Evolutionary conservation across 1,140 invertebrate species (phyloP).

Genomic region (Danaus plexippus): DNA sequence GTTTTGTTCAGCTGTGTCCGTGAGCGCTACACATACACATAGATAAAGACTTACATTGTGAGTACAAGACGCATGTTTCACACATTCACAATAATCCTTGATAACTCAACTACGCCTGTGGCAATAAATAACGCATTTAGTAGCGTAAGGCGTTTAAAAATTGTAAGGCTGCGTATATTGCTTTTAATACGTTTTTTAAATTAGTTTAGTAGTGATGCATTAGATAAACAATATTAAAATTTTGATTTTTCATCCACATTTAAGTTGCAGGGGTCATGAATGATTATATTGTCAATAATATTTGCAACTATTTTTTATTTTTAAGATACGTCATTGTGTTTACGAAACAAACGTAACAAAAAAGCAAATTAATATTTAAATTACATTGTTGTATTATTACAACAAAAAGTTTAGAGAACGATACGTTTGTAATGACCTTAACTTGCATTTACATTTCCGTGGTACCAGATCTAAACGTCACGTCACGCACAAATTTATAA

Average conservation of each 20-base stretch:
- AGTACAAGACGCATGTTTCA: slow-evolving; percentile 14
- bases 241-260: too few relatives aligned
- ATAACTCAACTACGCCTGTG: slow-evolving; percentile 35
- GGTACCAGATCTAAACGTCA: slow-evolving; percentile 32
- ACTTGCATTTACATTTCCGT: slow-evolving; percentile 51
- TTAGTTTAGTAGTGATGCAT: too few relatives aligned
- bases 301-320: too few relatives aligned
- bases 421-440: slow-evolving; percentile 43
- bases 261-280: too few relatives aligned
- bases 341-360: too few relatives aligned
- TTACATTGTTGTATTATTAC: too few relatives aligned
- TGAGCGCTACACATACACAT: slow-evolving; percentile 33
- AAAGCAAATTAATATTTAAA: too few relatives aligned
- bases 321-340: too few relatives aligned
- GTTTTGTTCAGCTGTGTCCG: slow-evolving; percentile 39
- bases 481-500: slow-evolving; percentile 32
- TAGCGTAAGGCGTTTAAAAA: slow-evolving; percentile 38
- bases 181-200: too few relatives aligned
- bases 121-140: slow-evolving; percentile 46
- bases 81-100: slow-evolving; percentile 37
- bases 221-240: too few relatives aligned
- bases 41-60: slow-evolving; percentile 23
- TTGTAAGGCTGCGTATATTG: slow-evolving; percentile 7
- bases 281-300: too few relatives aligned
- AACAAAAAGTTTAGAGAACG: slow-evolving; percentile 3